These are phyloP conservation scores for Escarpia spicata DNA, from an alignment of 2,888 invertebrate species.

Conservation along the genomic window DNA sequence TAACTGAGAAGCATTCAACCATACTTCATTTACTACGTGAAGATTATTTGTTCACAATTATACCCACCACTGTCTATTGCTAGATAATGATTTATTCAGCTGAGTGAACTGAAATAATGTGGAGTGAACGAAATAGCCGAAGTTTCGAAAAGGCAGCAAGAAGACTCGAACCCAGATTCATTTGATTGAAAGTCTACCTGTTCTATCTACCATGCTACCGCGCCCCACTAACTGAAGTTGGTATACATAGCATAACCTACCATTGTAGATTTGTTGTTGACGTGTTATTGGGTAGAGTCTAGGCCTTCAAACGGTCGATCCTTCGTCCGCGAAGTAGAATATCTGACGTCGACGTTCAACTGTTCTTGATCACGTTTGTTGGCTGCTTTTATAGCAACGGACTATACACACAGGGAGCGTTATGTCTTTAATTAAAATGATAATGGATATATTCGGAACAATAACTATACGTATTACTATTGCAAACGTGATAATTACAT, in stretches of 20 bases:
- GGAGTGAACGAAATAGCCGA: too few species aligned
- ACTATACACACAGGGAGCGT: background rate
- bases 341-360: background rate
- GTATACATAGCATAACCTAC: background rate
- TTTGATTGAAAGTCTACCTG: too few species aligned
- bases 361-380: background rate
- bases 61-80: too few species aligned
- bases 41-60: too few species aligned
- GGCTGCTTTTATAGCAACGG: constrained; percentile 1
- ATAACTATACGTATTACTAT: background rate
- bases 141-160: too few species aligned
- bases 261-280: background rate
- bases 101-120: too few species aligned
- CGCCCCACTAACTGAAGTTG: background rate
- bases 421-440: background rate
- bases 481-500: background rate
- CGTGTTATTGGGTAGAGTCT: background rate
- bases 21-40: too few species aligned
- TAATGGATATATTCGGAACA: background rate
- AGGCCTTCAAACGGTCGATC: background rate
- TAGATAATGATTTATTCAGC: too few species aligned
- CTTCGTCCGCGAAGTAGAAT: background rate
- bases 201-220: background rate
- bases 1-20: too few species aligned
- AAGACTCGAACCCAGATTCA: too few species aligned